These are phyloP conservation scores for Chymomyza procnemis DNA, from an alignment of 2,888 invertebrate genomes.

Conservation along the genomic window DNA sequence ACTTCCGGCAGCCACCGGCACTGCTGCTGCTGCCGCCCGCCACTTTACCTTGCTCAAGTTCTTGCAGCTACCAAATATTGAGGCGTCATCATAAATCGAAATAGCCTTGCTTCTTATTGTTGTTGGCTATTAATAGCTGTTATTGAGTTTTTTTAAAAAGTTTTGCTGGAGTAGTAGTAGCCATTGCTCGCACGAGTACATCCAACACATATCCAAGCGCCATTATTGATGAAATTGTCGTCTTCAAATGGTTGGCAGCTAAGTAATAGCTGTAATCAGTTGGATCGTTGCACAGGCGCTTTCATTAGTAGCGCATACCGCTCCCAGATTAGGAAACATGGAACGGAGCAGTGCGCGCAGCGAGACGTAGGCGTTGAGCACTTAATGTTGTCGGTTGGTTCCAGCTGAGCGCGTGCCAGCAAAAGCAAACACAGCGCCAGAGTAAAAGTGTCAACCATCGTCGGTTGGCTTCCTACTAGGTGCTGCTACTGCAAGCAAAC, in stretches of 20 bases:
- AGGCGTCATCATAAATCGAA: conserved; percentile 17
- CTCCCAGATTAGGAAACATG: not conserved
- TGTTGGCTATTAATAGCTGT: not conserved
- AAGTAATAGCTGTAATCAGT: not conserved
- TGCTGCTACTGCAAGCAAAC: not conserved
- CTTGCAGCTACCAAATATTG: not conserved
- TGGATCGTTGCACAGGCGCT: not conserved
- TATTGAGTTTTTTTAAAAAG: not conserved
- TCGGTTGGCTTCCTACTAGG: not conserved
- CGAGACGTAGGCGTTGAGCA: not conserved
- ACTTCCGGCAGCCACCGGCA: not conserved
- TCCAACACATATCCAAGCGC: too few species aligned
- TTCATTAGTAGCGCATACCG: conserved; percentile 59
- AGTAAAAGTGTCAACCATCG: conserved; percentile 58
- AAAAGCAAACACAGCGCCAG: conserved; percentile 36
- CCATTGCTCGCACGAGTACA: too few species aligned
- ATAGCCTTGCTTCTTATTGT: not conserved
- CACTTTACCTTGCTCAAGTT: conserved; percentile 49
- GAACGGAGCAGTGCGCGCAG: not conserved
- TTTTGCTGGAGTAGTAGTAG: not conserved
- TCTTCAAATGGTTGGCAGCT: conserved; percentile 32
- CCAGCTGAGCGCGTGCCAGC: conserved; percentile 44
- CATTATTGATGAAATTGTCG: conserved; percentile 57
- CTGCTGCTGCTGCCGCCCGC: not conserved
- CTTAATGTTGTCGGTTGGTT: conserved; percentile 54